Conservation (phyloP, 2,797 vertebrate genomes). For the Lacerta agilis region DNA sequence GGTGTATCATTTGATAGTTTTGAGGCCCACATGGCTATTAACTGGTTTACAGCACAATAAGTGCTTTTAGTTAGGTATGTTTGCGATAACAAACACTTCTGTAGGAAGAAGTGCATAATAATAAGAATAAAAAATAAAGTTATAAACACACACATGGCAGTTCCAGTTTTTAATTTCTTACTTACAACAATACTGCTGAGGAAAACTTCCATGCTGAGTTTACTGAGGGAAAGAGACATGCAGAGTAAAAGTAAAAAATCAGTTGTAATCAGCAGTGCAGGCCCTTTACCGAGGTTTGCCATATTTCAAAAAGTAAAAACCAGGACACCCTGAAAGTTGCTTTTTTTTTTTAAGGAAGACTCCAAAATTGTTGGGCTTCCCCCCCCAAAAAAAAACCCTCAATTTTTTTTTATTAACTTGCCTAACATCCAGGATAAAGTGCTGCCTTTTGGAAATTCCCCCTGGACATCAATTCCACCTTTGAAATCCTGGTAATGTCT, state of each 20-base stretch:
- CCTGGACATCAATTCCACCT: too few species aligned
- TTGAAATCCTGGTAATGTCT: too few species aligned
- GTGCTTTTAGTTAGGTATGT: background rate
- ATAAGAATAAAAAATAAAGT: background rate
- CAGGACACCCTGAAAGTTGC: too few species aligned
- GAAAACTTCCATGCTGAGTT: background rate
- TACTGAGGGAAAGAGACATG: background rate
- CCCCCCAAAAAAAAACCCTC: too few species aligned
- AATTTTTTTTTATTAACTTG: too few species aligned
- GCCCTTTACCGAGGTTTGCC: too few species aligned
- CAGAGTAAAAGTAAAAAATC: background rate
- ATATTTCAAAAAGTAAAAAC: too few species aligned
- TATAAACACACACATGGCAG: background rate
- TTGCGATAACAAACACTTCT: background rate
- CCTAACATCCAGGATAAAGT: too few species aligned
- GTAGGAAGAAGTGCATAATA: background rate
- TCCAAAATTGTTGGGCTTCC: too few species aligned
- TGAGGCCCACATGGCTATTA: background rate
- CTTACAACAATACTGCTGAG: background rate
- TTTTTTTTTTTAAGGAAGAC: too few species aligned
- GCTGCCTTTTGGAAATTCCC: too few species aligned
- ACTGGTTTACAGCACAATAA: background rate
- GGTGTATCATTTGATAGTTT: background rate
- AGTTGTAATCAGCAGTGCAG: background rate
- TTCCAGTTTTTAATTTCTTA: slow-evolving; percentile 32